Evolutionary conservation across 2,888 invertebrate species (phyloP).

Genomic region (Brenthis ino): DNA sequence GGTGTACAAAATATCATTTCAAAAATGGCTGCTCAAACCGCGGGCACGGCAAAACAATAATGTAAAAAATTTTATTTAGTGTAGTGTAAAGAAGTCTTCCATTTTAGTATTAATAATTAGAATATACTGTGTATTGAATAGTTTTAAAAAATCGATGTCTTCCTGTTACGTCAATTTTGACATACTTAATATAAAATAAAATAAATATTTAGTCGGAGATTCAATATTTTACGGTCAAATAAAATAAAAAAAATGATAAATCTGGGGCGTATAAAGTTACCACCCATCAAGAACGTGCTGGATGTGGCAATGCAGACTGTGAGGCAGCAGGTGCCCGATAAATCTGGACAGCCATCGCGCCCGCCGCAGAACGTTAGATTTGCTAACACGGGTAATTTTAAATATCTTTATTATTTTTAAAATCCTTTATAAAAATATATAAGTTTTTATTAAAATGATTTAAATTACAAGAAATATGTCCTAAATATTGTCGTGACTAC

Average conservation of each 20-base stretch:
- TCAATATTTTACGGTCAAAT: slow-evolving; percentile 27
- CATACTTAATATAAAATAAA: slow-evolving; percentile 37
- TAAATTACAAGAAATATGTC: no score
- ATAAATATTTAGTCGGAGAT: slow-evolving; percentile 30
- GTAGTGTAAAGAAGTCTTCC: slow-evolving; percentile 78
- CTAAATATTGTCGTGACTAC: no score
- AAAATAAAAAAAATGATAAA: slow-evolving; percentile 58
- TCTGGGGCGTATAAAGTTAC: slow-evolving; percentile 84
- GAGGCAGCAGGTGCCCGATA: slow-evolving; percentile 89
- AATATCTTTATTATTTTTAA: no score
- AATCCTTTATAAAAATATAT: not conserved
- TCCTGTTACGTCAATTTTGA: slow-evolving; percentile 50
- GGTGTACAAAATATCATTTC: slow-evolving; percentile 41
- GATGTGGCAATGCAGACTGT: slow-evolving; percentile 93
- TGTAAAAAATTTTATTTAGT: slow-evolving; percentile 51
- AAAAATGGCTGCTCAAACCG: slow-evolving; percentile 61
- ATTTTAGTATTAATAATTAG: slow-evolving; percentile 48
- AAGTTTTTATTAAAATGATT: not conserved
- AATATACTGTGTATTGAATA: slow-evolving; percentile 19
- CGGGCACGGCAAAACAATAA: slow-evolving; percentile 33
- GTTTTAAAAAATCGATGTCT: slow-evolving; percentile 46
- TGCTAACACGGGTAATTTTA: slow-evolving; percentile 72
- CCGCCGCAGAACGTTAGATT: slow-evolving; percentile 80
- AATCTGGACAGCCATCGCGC: slow-evolving; percentile 74
- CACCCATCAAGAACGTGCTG: slow-evolving; percentile 88